Percentiles rank a stretch among this genome's conserved stretches.
phyloP scores from a whole-genome alignment of 2,797 vertebrate species.

The Bucorvus abyssinicus region DNA sequence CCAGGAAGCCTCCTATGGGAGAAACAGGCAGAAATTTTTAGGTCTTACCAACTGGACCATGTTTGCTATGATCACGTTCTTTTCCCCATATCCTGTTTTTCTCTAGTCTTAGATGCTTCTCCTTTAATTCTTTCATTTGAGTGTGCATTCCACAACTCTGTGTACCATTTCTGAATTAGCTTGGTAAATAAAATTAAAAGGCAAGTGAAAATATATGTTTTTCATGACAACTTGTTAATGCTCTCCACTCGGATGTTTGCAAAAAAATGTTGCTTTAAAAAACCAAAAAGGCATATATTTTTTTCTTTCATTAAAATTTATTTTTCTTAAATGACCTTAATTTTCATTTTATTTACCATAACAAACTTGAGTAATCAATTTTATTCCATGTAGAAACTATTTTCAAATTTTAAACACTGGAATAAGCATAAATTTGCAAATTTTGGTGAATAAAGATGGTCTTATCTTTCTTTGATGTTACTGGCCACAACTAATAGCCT shows the following conservation, averaged over 20 bases:
- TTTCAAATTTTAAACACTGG: background rate
- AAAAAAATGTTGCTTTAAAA: background rate
- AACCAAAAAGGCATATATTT: background rate
- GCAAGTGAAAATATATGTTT: background rate
- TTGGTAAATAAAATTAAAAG: no score
- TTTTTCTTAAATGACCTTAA: background rate
- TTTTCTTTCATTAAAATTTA: background rate
- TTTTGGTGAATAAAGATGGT: background rate
- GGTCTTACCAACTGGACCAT: background rate
- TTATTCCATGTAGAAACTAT: background rate
- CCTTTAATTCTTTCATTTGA: background rate
- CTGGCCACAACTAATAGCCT: background rate
- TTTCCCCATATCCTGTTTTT: background rate
- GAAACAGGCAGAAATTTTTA: background rate
- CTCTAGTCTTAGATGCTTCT: background rate
- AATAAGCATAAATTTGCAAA: background rate
- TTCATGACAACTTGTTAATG: background rate
- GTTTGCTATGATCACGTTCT: background rate
- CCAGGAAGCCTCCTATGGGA: background rate
- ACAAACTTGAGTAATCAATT: background rate
- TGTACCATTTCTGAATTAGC: background rate
- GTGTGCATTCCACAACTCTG: background rate
- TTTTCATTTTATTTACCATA: background rate
- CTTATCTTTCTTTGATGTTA: background rate
- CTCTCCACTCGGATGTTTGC: background rate